Base-by-base conservation (phyloP, 37 sponge, comb jelly and placozoan species). In the Geodia barretti region DNA sequence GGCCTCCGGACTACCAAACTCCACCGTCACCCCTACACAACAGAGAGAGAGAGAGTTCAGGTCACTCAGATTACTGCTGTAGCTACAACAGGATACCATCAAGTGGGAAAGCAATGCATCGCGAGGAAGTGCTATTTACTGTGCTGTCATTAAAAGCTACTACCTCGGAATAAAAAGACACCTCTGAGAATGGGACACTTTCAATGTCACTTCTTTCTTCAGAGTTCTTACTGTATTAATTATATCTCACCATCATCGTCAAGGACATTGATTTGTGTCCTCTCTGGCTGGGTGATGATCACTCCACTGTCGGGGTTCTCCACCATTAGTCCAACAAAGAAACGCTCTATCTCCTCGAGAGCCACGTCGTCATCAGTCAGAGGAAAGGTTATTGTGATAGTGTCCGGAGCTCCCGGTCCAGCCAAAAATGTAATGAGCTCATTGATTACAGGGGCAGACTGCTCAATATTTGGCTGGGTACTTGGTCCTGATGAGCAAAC, bases 191-290 rank as follows among this genome's bases (percentile, higher is more conserved):
- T 14, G 7, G 54, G 54, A 47, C 54, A 47, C 54, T 14, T 47
- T 47, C 14, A n/a, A n/a, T n/a, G n/a, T n/a, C n/a, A n/a, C n/a
- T n/a, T n/a, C n/a, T n/a, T n/a, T n/a, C n/a, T n/a, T 17, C 11
- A 47, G 54, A 47, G 54, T 19, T 20, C 21, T 70, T 8, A 70
- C 30, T 36, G 30, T 32, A 36, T 9, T 70, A 36, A 32, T 32
- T 70, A 70, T 32, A 1, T 19, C 58, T 43, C 60, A 80, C 81
- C 72, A 80, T 80, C 81, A 70, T 80, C 70, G 58, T 80, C 81
- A 34, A 80, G 3, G 26, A 80, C 43, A 38, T 80, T 70, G 70
- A 80, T 28, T 1, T 25, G 17, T 33, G 81, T 80, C 21, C 29
- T 5, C 19, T 11, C 23, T 0, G 81, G 81, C 5, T 31, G 11